Percentiles rank a stretch among this genome's conserved stretches.
Evolutionary conservation across 2,888 invertebrate genomes (phyloP).

Genomic region (Lydus trimaculatus): DNA sequence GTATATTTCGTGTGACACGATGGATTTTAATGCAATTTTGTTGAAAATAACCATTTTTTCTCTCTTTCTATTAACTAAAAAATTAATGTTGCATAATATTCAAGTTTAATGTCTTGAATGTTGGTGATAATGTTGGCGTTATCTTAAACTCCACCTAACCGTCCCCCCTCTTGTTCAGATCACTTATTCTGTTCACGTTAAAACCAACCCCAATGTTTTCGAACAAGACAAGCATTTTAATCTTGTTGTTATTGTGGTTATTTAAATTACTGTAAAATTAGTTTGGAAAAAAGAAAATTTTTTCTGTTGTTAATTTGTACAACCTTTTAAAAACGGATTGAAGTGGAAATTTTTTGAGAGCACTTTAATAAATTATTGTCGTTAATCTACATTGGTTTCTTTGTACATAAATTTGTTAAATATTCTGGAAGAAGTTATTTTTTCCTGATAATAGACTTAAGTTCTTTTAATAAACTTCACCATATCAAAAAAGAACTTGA

Average conservation of each 20-base stretch:
- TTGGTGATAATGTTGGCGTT: neutral
- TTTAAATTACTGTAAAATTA: neutral
- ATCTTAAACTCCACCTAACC: neutral
- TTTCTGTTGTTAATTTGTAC: neutral
- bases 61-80: neutral
- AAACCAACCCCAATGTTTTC: neutral
- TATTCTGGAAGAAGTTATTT: no score
- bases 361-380: neutral
- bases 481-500: no score
- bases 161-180: neutral
- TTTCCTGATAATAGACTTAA: no score
- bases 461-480: no score
- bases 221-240: neutral
- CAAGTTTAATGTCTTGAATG: neutral
- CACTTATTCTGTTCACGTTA: conserved; percentile 1
- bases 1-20: no score
- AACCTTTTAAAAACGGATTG: neutral
- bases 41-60: no score
- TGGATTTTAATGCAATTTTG: no score
- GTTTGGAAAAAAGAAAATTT: neutral
- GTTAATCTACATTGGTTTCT: no score
- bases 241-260: neutral
- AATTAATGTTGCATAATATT: neutral
- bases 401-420: no score
- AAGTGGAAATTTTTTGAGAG: neutral